Base-by-base conservation (phyloP, 2,888 invertebrate genomes). In the Craniophora ligustri region DNA sequence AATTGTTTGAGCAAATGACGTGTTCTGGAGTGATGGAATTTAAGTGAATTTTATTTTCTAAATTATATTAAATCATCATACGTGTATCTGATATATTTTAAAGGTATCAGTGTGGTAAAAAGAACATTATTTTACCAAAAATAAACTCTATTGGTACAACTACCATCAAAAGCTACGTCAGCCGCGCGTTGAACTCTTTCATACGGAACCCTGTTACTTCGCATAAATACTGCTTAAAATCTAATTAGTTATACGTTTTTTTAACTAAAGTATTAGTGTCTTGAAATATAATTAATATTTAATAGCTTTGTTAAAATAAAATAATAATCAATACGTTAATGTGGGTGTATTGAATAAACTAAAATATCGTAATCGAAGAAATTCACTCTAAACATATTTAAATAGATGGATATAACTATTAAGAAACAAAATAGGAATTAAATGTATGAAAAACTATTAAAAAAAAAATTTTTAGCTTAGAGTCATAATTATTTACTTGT, bases 141-240 rank as follows among this genome's bases (percentile, higher is more conserved):
- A 3, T 5, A 11, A 0, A n/a, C 8, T 3, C 3, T 23, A 2
- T 0, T n/a, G 6, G 3, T 10, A 23, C 4, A 23, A 2, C 10
- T 7, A 14, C 18, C 5, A 21, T 32, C 13, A 31, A 13, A 21
- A 40, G 5, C 8, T 14, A 6, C 13, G 3, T 0, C 3, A 13
- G 21, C 42, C 59, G 76, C 88, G 88, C 88, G 88, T 88, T 88
- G 88, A 88, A 82, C 77, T 88, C 88, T 88, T 88, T 88, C 73
- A 65, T 81, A 82, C 68, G 67, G 70, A 55, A 78, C 65, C 60
- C 40, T 26, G 26, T 23, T 51, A 35, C 16, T 1, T 8, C 16
- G 16, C 5, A 39, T n/a, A 41, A 36, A 68, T 41, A 41, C 18
- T 11, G 13, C 31, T 53, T 14, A 68, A 51, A 51, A 32, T 40